Conservation (phyloP, 2,888 invertebrate genomes). For the Standfussiana lucernea region DNA sequence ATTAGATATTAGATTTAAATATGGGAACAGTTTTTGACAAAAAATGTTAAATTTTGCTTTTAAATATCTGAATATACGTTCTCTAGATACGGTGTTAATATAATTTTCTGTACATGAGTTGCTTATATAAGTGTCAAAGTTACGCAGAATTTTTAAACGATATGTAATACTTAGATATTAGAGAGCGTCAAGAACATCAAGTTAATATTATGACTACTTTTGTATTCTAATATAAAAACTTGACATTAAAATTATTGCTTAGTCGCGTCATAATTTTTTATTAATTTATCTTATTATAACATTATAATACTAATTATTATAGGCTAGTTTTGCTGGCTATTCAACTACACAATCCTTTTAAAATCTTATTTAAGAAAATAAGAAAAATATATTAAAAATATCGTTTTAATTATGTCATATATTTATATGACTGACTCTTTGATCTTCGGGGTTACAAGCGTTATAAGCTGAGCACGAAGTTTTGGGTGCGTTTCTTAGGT, state of each 20-base stretch:
- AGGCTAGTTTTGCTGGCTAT: constrained; percentile 62
- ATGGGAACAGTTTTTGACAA: neutral
- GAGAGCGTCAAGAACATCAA: neutral
- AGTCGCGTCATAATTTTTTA: neutral
- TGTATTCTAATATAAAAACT: neutral
- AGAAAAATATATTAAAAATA: constrained; percentile 29
- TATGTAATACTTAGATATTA: neutral
- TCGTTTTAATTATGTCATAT: constrained; percentile 34
- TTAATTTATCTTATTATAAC: neutral
- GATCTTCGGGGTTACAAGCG: no score
- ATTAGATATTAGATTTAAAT: neutral
- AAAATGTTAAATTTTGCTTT: neutral
- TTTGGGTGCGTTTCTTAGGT: neutral
- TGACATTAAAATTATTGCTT: constrained; percentile 15
- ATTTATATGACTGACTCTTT: neutral
- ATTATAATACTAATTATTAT: constrained; percentile 1
- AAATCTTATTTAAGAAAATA: constrained; percentile 29
- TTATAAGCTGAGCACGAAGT: neutral
- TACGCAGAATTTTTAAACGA: neutral
- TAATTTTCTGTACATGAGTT: neutral
- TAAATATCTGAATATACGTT: neutral
- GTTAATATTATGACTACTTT: neutral
- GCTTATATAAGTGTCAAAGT: neutral
- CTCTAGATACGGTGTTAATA: neutral
- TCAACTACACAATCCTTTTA: constrained; percentile 21